These are phyloP conservation scores for Podargus strigoides DNA, from an alignment of 2,797 vertebrate species.

Conservation along the genomic window DNA sequence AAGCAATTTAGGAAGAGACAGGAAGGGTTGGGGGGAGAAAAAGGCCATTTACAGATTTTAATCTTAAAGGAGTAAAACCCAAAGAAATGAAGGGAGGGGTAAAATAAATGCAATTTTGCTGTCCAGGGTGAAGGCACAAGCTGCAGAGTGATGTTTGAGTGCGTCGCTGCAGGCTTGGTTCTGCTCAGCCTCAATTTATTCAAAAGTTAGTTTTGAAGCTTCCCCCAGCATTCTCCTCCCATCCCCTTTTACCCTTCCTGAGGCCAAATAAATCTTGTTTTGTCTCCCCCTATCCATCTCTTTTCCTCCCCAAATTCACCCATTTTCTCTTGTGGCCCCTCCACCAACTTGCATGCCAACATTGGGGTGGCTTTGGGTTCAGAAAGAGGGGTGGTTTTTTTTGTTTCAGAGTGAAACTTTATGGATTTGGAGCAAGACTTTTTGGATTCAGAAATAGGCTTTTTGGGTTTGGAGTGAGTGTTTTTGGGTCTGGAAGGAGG, in stretches of 20 bases:
- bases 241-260: rapidly evolving
- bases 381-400: too few relatives aligned
- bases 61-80: slow-evolving; percentile 48
- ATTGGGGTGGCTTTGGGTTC: too few relatives aligned
- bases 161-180: background rate
- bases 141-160: background rate
- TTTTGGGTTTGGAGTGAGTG: rapidly evolving
- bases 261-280: background rate
- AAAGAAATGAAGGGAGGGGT: background rate
- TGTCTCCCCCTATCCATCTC: background rate
- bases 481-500: background rate
- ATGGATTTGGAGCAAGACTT: too few relatives aligned
- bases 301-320: background rate
- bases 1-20: slow-evolving; percentile 9
- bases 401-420: background rate
- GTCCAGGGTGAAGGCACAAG: slow-evolving; percentile 12
- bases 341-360: background rate
- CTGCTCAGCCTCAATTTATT: slow-evolving; percentile 7
- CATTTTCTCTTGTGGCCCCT: background rate
- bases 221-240: background rate
- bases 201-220: background rate
- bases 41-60: slow-evolving; percentile 37
- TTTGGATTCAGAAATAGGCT: background rate
- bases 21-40: background rate
- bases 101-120: background rate